Evolutionary conservation across 1,140 invertebrate genomes (phyloP).

Genomic region (Drosophila equinoxialis): DNA sequence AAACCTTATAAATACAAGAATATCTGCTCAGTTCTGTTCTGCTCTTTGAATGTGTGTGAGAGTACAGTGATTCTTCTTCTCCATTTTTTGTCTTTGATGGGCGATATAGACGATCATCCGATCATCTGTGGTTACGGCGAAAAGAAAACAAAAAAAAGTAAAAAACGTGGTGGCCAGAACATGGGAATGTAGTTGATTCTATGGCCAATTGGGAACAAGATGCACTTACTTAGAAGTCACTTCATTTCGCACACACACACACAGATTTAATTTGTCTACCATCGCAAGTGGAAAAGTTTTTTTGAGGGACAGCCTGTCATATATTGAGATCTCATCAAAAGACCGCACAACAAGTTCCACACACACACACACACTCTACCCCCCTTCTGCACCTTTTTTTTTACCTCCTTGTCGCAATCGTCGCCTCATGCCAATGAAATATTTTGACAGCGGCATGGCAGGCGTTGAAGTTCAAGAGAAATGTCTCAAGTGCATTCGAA

Average conservation of each 20-base stretch:
- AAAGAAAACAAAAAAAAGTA: neutral
- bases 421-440: conserved; percentile 61
- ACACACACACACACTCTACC: neutral
- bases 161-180: conserved; percentile 35
- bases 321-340: conserved; percentile 77
- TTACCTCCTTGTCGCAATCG: neutral
- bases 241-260: conserved; percentile 47
- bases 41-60: neutral
- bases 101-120: conserved; percentile 59
- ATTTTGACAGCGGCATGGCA: conserved; percentile 77
- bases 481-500: conserved; percentile 80
- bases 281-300: neutral
- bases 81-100: neutral
- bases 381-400: neutral
- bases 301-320: conserved; percentile 61
- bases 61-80: neutral
- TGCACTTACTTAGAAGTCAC: conserved; percentile 67
- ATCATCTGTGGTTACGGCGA: conserved; percentile 63
- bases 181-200: conserved; percentile 67
- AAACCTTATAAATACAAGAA: conserved; percentile 79
- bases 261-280: conserved; percentile 3
- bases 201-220: conserved; percentile 68
- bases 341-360: conserved; percentile 73
- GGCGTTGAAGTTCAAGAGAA: conserved; percentile 80
- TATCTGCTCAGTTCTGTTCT: conserved; percentile 32